Evolutionary conservation across 2,888 invertebrate species (phyloP).

Genomic region (Orthosia gracilis): DNA sequence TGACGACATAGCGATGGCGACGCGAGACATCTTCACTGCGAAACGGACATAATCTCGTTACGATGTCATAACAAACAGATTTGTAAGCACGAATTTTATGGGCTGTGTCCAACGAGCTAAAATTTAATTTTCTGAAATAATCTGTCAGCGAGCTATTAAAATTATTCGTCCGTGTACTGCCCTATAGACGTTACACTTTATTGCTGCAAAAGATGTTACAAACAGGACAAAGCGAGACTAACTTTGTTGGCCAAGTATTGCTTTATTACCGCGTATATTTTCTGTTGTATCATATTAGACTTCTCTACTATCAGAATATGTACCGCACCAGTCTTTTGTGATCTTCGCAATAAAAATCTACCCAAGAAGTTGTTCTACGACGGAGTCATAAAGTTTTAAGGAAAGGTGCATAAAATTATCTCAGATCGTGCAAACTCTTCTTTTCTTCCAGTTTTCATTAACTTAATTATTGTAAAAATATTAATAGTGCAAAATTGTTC

Average conservation of each 20-base stretch:
- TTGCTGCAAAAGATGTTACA: conserved; percentile 71
- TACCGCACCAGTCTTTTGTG: conserved; percentile 36
- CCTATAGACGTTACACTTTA: conserved; percentile 80
- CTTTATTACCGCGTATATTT: conserved; percentile 62
- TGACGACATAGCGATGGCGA: conserved; percentile 86
- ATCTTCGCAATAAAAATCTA: conserved; percentile 39
- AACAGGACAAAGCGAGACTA: conserved; percentile 62
- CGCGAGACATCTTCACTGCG: conserved; percentile 86
- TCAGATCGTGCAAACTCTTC: neutral
- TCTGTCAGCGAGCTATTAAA: conserved; percentile 89
- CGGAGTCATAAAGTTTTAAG: conserved; percentile 37
- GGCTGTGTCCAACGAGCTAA: conserved; percentile 90
- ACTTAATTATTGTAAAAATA: neutral
- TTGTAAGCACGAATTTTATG: conserved; percentile 91
- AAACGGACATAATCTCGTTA: conserved; percentile 90
- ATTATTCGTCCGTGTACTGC: conserved; percentile 86
- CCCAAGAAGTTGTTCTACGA: conserved; percentile 38
- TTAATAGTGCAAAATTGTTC: conserved; percentile 28
- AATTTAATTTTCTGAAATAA: conserved; percentile 91
- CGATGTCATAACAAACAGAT: conserved; percentile 91
- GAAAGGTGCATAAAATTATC: conserved; percentile 31
- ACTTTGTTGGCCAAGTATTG: conserved; percentile 64
- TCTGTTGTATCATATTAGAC: conserved; percentile 53
- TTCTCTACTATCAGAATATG: conserved; percentile 60
- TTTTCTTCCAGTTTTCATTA: neutral